Percentiles rank a stretch among this genome's conserved stretches.
Conservation (phyloP, 2,113 vertebrate genomes). For the Prunella fulvescens region DNA sequence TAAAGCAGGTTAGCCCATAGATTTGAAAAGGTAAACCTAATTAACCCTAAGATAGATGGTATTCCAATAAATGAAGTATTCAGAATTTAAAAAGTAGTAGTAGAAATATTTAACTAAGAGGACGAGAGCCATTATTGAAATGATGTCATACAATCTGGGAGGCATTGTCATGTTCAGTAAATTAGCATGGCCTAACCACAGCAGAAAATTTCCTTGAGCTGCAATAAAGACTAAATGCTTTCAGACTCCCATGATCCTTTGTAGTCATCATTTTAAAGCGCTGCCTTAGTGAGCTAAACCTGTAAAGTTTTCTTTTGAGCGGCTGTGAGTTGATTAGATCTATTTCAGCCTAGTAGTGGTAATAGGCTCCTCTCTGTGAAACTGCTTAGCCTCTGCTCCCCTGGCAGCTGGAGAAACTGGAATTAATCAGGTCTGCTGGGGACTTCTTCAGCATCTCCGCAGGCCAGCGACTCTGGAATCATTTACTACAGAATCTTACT, state of each 20-base stretch:
- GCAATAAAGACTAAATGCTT: constrained; percentile 91
- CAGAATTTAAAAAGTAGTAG: constrained; percentile 58
- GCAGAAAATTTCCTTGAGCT: constrained; percentile 82
- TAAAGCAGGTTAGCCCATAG: constrained; percentile 49
- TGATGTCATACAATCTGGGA: constrained; percentile 72
- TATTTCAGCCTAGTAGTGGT: constrained; percentile 92
- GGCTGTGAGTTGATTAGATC: constrained; percentile 96
- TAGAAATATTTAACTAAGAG: constrained; percentile 64
- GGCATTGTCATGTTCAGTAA: constrained; percentile 80
- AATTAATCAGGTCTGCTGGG: constrained; percentile 99
- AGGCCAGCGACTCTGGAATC: constrained; percentile 97
- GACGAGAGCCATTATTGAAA: constrained; percentile 53
- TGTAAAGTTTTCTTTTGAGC: constrained; percentile 93
- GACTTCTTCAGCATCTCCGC: constrained; percentile 93
- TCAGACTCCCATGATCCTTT: constrained; percentile 87
- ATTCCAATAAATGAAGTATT: constrained; percentile 62
- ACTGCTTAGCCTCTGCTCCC: constrained; percentile 94
- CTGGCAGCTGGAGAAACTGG: constrained; percentile 92
- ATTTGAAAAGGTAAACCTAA: constrained; percentile 55
- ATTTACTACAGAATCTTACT: constrained; percentile 99
- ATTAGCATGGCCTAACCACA: constrained; percentile 80
- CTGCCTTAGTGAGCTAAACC: constrained; percentile 86
- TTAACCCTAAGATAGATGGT: constrained; percentile 51
- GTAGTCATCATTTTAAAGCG: constrained; percentile 90
- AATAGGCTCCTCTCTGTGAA: constrained; percentile 97